These are phyloP conservation scores for Esox lucius DNA, from an alignment of 2,797 vertebrate species.

Conservation along the genomic window DNA sequence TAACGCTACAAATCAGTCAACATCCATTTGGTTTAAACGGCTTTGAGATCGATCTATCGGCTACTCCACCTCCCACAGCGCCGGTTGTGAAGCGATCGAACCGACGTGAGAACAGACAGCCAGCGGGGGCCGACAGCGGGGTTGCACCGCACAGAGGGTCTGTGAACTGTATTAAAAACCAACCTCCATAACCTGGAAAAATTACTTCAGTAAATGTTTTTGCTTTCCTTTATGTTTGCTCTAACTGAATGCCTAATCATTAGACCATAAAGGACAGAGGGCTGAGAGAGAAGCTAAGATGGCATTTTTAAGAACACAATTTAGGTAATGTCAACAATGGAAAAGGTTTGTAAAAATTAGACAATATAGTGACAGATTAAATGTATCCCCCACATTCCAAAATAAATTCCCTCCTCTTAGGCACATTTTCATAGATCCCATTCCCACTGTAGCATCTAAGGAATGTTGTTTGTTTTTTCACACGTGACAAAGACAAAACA, in stretches of 20 bases:
- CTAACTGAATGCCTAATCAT: slow-evolving; percentile 10
- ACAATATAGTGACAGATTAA: slow-evolving; percentile 48
- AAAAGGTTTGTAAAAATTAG: slow-evolving; percentile 16
- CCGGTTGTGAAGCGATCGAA: slow-evolving; percentile 2
- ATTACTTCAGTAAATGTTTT: slow-evolving; percentile 25
- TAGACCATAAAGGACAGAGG: slow-evolving; percentile 41
- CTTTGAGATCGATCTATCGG: slow-evolving; percentile 22
- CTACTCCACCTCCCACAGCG: slow-evolving; percentile 7
- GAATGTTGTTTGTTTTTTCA: slow-evolving; percentile 61
- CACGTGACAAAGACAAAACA: slow-evolving; percentile 41
- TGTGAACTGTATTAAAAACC: slow-evolving; percentile 5
- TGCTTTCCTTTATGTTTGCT: background rate
- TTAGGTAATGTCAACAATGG: slow-evolving; percentile 59
- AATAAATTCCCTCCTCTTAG: slow-evolving; percentile 64
- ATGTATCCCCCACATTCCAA: slow-evolving; percentile 25
- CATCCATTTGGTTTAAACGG: slow-evolving; percentile 31
- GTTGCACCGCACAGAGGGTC: slow-evolving; percentile 13
- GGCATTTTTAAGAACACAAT: slow-evolving; percentile 60
- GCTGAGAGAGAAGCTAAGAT: slow-evolving; percentile 59
- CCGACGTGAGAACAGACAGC: slow-evolving; percentile 30
- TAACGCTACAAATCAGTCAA: slow-evolving; percentile 5
- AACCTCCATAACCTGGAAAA: slow-evolving; percentile 28
- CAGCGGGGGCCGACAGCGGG: background rate
- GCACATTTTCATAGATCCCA: slow-evolving; percentile 74
- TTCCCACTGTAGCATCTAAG: slow-evolving; percentile 46